These are phyloP conservation scores for Lepidostoma basale DNA, from an alignment of 1,140 invertebrate genomes.

Conservation along the genomic window DNA sequence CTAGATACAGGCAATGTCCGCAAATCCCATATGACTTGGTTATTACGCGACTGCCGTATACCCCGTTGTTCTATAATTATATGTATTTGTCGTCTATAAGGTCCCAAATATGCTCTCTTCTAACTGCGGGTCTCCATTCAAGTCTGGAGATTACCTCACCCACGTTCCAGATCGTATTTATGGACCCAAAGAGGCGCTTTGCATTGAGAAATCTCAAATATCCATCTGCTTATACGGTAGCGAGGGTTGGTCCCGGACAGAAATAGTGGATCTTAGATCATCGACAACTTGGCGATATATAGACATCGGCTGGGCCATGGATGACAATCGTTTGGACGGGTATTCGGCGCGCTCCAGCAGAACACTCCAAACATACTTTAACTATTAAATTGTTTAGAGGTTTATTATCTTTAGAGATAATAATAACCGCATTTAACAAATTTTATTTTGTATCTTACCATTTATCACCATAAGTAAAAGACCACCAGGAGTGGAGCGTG, in stretches of 20 bases:
- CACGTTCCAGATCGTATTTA: constrained; percentile 34
- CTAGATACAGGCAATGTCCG: too few species aligned
- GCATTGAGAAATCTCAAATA: constrained; percentile 41
- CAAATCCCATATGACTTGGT: too few species aligned
- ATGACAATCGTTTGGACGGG: not conserved
- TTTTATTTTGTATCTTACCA: too few species aligned
- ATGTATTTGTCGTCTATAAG: too few species aligned
- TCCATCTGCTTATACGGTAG: constrained; percentile 44
- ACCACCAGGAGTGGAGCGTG: too few species aligned
- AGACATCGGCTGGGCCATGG: not conserved
- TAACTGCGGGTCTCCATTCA: constrained; percentile 12
- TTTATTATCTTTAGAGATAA: too few species aligned
- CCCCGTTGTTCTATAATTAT: too few species aligned
- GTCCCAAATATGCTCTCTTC: too few species aligned
- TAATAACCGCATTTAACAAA: too few species aligned
- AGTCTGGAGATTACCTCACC: constrained; percentile 40
- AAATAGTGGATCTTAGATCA: constrained; percentile 43
- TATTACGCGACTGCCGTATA: too few species aligned
- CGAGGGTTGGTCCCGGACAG: constrained; percentile 19
- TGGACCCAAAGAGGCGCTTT: constrained; percentile 19
- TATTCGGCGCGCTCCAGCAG: not conserved
- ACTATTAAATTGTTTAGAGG: too few species aligned
- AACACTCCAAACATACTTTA: constrained; percentile 6
- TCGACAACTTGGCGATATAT: constrained; percentile 41
- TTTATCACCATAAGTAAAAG: too few species aligned